Evolutionary conservation across 2,888 invertebrate species (phyloP), one percentile per base, ranked within the genome.

Genomic region (Eupithecia vulgata): DNA sequence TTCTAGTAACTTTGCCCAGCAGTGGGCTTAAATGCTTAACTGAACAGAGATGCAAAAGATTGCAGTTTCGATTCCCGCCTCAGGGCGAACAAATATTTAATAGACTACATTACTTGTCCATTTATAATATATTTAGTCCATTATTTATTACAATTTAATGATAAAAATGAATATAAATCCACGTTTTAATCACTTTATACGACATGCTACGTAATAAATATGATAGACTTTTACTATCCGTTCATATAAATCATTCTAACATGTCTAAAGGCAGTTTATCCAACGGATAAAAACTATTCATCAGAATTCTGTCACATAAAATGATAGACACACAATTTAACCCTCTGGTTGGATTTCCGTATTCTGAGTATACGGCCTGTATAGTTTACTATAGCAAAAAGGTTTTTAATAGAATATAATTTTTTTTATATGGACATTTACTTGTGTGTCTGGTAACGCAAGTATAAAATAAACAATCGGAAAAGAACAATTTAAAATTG

Each of bases 221-320:
- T 57, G 57, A 57, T 57, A 4, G 57, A 57, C 57, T 57, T 57
- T 57, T 57, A 57, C 57, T 57, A 57, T 57, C 5, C 13, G 25
- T 57, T 57, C 57, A 1, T 57, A 57, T 25, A 12, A 57, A 57
- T 57, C 21, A 25, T 21, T 25, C 57, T 57, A 12, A 25, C 57
- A 12, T 5, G 57, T 57, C 21, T 57, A 57, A 21, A 21, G 57
- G 25, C 21, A 57, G 57, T 57, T 52, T 21, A 57, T 25, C 21
- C 21, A 57, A 57, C 57, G 25, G 12, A 25, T 57, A 25, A 25
- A 57, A 25, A 25, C 12, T 3, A 57, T 57, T 25, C 8, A 57
- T 57, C 57, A 57, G 12, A 57, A 13, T 57, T 57, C 57, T 57
- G 57, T 57, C 57, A 25, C 25, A 57, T 57, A 57, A 57, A 57